These are phyloP conservation scores for Halocynthia roretzi DNA, from an alignment of 23 tunicate species.

Conservation along the genomic window DNA sequence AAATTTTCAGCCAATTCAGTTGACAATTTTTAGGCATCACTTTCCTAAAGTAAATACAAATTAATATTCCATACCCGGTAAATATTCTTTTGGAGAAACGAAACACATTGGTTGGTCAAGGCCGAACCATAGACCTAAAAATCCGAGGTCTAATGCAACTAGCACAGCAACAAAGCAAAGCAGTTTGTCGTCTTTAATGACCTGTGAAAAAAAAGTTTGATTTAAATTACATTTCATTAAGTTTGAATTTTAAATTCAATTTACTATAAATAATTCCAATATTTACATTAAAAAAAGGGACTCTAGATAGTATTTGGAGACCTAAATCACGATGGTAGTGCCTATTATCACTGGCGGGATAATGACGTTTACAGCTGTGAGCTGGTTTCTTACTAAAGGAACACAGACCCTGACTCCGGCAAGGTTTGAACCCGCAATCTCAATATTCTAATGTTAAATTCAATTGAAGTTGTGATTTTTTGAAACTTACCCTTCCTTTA, in stretches of 20 bases:
- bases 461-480: no score
- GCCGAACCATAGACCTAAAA: conserved; percentile 14
- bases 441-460: no score
- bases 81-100: not conserved
- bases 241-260: not conserved
- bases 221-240: not conserved
- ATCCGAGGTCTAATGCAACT: conserved; percentile 14
- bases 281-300: not conserved
- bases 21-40: no score
- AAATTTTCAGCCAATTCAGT: no score
- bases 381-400: no score
- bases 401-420: no score
- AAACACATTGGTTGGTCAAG: conserved; percentile 6
- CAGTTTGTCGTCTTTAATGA: conserved; percentile 15
- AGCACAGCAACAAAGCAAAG: conserved; percentile 25
- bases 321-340: no score
- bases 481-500: conserved; percentile 41
- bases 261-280: not conserved
- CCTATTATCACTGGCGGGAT: no score
- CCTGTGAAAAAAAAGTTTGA: conserved; percentile 8
- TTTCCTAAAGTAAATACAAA: no score
- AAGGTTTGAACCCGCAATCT: no score
- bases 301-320: not conserved
- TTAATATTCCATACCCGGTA: not conserved
- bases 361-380: no score